Percentiles rank a stretch among this genome's conserved stretches.
These are phyloP conservation scores for Catocala nupta DNA, from an alignment of 2,888 invertebrate species.

Conservation along the genomic window DNA sequence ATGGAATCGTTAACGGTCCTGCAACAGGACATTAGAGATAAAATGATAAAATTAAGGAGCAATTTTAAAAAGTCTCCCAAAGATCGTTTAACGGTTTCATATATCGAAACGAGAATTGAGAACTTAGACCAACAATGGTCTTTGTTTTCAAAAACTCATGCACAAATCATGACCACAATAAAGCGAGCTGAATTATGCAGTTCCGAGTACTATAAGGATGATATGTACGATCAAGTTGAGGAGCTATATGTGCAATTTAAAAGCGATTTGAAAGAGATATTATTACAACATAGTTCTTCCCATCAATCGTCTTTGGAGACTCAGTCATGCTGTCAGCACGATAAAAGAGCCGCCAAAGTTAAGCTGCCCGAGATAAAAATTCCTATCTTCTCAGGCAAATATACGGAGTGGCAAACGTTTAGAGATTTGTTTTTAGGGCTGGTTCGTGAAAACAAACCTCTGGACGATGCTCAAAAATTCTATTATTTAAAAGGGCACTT, in stretches of 20 bases:
- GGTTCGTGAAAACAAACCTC: too few species aligned
- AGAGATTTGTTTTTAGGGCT: too few species aligned
- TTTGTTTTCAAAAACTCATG: not conserved
- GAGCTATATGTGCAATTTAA: slow-evolving; percentile 6
- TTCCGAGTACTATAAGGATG: not conserved
- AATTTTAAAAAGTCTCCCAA: slow-evolving; percentile 2
- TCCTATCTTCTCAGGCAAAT: too few species aligned
- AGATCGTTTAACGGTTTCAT: not conserved
- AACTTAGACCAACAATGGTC: not conserved
- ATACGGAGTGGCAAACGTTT: too few species aligned
- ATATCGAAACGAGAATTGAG: not conserved
- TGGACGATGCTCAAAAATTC: too few species aligned
- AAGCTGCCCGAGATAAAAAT: too few species aligned
- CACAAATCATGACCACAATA: not conserved
- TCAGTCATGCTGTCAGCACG: too few species aligned
- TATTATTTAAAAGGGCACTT: too few species aligned
- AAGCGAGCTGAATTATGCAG: not conserved
- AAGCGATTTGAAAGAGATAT: slow-evolving; percentile 1
- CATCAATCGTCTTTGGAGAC: too few species aligned
- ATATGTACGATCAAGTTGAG: not conserved
- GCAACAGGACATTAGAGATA: not conserved
- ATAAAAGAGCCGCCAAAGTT: not conserved
- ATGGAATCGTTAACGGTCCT: not conserved
- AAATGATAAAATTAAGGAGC: not conserved
- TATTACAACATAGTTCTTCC: not conserved